A percentile compares a stretch with the other conserved stretches of the same genome.
These are phyloP conservation scores for Halichoerus grypus DNA, from an alignment of 2,113 vertebrate genomes.

Conservation along the genomic window DNA sequence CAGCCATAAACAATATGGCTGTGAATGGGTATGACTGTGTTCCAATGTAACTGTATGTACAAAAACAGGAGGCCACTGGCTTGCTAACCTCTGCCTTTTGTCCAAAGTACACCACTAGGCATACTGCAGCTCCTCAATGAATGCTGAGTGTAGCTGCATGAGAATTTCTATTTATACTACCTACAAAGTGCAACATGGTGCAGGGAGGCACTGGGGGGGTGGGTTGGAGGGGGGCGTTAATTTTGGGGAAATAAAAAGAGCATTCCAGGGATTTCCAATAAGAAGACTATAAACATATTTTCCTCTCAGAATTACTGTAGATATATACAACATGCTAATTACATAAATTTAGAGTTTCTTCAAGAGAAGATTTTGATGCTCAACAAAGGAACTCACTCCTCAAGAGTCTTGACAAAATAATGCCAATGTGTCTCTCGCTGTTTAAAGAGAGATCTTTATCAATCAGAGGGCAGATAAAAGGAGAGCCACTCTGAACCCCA, in stretches of 20 bases:
- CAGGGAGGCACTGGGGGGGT: background rate
- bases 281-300: background rate
- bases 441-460: background rate
- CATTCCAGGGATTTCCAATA: background rate
- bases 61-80: background rate
- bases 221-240: background rate
- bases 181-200: background rate
- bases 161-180: background rate
- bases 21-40: background rate
- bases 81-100: background rate
- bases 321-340: background rate
- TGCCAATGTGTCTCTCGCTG: background rate
- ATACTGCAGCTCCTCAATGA: background rate
- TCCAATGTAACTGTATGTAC: background rate
- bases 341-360: background rate
- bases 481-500: slow-evolving; percentile 10
- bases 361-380: background rate
- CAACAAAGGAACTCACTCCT: background rate
- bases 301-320: background rate
- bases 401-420: slow-evolving; percentile 18
- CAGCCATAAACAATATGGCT: background rate
- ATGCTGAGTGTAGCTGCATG: background rate
- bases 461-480: slow-evolving; percentile 17
- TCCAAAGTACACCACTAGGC: background rate
- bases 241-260: background rate